These are phyloP conservation scores for Hirudo medicinalis DNA, from an alignment of 1,140 invertebrate genomes.

Conservation along the genomic window DNA sequence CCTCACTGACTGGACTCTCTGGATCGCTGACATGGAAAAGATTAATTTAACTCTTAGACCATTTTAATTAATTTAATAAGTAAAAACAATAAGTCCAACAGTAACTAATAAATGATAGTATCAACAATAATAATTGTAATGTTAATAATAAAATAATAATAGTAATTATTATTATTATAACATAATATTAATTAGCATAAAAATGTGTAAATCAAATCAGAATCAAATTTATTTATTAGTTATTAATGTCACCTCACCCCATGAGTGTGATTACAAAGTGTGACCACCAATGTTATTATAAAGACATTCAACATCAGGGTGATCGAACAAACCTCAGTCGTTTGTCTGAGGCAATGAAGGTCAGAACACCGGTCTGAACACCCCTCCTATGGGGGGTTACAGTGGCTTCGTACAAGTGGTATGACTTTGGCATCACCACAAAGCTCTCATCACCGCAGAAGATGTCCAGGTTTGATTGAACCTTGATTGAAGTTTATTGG, in stretches of 20 bases:
- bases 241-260: background rate
- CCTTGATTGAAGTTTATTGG: background rate
- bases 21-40: background rate
- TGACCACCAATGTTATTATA: background rate
- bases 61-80: too few species aligned
- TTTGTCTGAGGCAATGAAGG: background rate
- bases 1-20: background rate
- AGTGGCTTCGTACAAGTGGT: background rate
- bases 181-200: too few species aligned
- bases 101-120: too few species aligned
- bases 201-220: background rate
- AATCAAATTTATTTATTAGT: background rate
- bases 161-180: too few species aligned
- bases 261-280: background rate
- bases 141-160: background rate
- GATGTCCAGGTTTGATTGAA: constrained; percentile 4
- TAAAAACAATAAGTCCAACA: too few species aligned
- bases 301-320: background rate
- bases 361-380: background rate
- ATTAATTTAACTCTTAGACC: background rate
- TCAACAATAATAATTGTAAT: background rate
- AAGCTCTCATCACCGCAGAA: background rate
- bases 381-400: background rate
- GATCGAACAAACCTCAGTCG: background rate
- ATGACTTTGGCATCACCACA: background rate